Percentiles rank a stretch among this genome's conserved stretches.
phyloP scores from a whole-genome alignment of 2,888 invertebrate species.

The Oxycera nigricornis region DNA sequence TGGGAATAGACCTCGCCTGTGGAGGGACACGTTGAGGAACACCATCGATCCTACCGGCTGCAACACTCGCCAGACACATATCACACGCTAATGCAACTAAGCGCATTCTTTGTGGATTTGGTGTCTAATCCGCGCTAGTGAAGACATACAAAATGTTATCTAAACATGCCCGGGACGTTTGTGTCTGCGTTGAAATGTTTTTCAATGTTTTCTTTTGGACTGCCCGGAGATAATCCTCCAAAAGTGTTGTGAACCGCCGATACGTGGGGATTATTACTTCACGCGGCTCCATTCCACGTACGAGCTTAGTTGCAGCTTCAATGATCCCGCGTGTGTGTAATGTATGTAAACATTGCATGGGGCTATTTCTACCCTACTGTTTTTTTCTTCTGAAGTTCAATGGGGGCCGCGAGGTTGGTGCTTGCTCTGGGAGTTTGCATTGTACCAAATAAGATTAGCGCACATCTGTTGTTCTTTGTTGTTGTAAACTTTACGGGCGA shows the following conservation, averaged over 20 bases:
- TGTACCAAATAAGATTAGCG: neutral
- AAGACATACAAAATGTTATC: neutral
- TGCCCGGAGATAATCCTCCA: neutral
- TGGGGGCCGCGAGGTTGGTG: too few species aligned
- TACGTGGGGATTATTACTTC: neutral
- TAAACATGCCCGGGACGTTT: neutral
- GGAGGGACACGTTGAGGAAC: neutral
- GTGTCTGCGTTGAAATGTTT: neutral
- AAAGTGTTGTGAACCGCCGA: neutral
- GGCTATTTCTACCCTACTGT: neutral
- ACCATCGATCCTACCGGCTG: neutral
- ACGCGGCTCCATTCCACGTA: neutral
- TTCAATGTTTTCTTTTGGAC: neutral
- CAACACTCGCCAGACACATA: neutral
- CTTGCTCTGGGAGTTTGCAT: neutral
- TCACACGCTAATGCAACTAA: neutral
- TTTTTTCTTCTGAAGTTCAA: too few species aligned
- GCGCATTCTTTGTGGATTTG: neutral
- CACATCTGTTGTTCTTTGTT: neutral
- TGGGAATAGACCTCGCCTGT: too few species aligned
- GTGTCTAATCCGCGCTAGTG: neutral
- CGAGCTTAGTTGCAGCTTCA: neutral
- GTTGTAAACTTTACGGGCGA: neutral
- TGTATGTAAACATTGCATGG: neutral
- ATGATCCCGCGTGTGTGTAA: neutral